Evolutionary conservation across 1,140 invertebrate genomes (phyloP).

Genomic region (Cyphomyrmex costatus): DNA sequence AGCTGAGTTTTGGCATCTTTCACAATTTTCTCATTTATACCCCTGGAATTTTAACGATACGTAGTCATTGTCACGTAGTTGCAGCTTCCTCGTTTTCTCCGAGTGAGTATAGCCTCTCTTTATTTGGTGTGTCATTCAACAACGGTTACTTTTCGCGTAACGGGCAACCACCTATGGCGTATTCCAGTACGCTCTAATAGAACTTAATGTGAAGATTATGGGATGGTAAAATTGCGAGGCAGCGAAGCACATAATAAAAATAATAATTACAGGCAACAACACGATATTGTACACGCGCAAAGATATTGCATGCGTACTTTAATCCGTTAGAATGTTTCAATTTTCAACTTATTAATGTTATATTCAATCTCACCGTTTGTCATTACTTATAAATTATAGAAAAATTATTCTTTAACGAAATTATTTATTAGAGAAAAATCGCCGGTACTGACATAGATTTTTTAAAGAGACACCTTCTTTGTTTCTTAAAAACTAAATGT

Average conservation of each 20-base stretch:
- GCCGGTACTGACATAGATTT: too few species aligned
- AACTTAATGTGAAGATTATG: conserved; percentile 20
- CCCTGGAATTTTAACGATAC: neutral
- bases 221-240: neutral
- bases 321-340: neutral
- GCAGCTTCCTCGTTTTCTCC: neutral
- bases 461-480: too few species aligned
- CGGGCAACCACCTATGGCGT: neutral
- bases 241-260: neutral
- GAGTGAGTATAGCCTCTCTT: neutral
- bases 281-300: neutral
- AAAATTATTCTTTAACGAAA: neutral
- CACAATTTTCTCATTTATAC: neutral
- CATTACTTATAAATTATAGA: neutral
- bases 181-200: neutral
- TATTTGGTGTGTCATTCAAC: neutral
- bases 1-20: neutral
- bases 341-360: neutral
- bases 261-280: conserved; percentile 4
- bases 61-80: conserved; percentile 2
- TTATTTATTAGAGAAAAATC: neutral
- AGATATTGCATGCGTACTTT: neutral
- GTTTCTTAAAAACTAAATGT: too few species aligned
- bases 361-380: neutral
- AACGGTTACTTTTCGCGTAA: conserved; percentile 17